Evolutionary conservation across 2,113 vertebrate species (phyloP).

Genomic region (Pandion haliaetus): DNA sequence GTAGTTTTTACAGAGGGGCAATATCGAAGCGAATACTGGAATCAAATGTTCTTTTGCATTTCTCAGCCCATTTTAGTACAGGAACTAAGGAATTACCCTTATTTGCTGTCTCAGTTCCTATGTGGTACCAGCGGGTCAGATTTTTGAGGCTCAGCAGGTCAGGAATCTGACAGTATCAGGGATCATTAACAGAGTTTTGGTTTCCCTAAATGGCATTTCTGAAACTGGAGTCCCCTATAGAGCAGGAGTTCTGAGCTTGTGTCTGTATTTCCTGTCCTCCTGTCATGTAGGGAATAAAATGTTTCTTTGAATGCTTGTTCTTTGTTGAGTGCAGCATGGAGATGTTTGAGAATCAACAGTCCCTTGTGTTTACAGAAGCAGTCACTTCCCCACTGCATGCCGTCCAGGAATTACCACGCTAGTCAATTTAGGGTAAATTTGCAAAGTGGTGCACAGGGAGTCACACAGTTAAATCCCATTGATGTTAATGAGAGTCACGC

Average conservation of each 20-base stretch:
- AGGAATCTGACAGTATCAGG: not conserved
- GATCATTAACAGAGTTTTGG: not conserved
- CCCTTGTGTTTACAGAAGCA: constrained; percentile 54
- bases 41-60: not conserved
- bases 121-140: not conserved
- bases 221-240: not conserved
- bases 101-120: not conserved
- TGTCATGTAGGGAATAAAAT: constrained; percentile 31
- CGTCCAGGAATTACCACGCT: constrained; percentile 55
- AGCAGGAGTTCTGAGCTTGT: not conserved
- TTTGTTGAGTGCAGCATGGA: constrained; percentile 13
- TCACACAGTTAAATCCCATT: constrained; percentile 53
- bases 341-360: constrained; percentile 14
- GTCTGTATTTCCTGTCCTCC: constrained; percentile 15
- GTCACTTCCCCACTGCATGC: constrained; percentile 40
- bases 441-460: constrained; percentile 43
- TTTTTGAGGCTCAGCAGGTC: not conserved
- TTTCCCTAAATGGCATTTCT: not conserved
- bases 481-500: constrained; percentile 57
- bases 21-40: not conserved
- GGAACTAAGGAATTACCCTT: not conserved
- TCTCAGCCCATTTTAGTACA: not conserved
- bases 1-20: not conserved
- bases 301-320: constrained; percentile 42
- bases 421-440: constrained; percentile 54